Conservation (phyloP, 2,113 vertebrate genomes). For the Dipodomys spectabilis region DNA sequence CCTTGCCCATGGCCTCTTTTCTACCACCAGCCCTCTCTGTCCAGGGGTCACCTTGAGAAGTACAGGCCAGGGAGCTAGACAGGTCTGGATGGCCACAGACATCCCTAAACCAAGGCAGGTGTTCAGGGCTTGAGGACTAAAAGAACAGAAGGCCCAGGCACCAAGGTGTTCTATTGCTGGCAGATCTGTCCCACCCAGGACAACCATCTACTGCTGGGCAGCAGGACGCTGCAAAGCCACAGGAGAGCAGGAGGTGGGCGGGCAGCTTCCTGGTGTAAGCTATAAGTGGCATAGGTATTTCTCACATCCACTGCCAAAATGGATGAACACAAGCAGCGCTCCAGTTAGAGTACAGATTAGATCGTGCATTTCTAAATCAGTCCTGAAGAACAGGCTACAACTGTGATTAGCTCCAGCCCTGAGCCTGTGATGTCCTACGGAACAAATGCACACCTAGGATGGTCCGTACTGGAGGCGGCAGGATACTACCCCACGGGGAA, state of each 20-base stretch:
- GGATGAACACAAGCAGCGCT: background rate
- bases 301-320: background rate
- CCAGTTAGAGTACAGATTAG: fast-evolving
- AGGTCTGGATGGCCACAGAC: fast-evolving
- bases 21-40: background rate
- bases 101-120: background rate
- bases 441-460: fast-evolving
- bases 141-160: too few relatives aligned
- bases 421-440: fast-evolving
- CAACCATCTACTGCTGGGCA: fast-evolving
- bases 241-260: fast-evolving
- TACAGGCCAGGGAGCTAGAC: fast-evolving
- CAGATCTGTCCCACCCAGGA: fast-evolving
- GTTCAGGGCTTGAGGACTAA: background rate
- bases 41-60: background rate
- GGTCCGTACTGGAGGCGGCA: fast-evolving
- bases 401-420: fast-evolving
- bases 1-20: background rate
- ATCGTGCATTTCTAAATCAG: background rate
- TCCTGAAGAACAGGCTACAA: background rate
- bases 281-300: background rate
- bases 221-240: fast-evolving
- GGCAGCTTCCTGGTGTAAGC: background rate
- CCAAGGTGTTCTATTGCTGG: fast-evolving
- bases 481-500: fast-evolving